Evolutionary conservation across 1,140 invertebrate species (phyloP), one percentile per base, ranked within the genome.

Genomic region (Papilio helenus): DNA sequence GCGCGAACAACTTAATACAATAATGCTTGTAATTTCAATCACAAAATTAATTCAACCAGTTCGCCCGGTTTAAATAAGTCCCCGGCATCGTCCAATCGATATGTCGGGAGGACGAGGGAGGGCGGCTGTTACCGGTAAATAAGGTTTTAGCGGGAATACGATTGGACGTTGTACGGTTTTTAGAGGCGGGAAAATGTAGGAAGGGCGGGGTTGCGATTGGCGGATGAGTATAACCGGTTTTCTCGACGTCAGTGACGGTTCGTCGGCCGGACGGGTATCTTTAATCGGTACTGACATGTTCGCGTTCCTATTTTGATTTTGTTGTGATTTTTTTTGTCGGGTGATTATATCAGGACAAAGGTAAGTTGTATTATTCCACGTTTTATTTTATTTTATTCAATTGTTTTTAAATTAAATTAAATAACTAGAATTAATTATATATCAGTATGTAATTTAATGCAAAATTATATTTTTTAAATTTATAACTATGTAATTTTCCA

Each of bases 1-100:
- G 84, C 88, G 83, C 86, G 85, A 91, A 92, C 87, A 88, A 94
- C 90, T 92, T 92, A 93, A 93, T 90, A 80, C 85, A 76, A 79
- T 88, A 82, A 85, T 84, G 83, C 82, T 89, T 88, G 88, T 92
- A 90, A 92, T 92, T 92, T 91, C 89, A 93, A 92, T 94, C 91
- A 93, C 89, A 92, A 91, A 90, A 91, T 93, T 94, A 94, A 94
- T 90, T 90, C 89, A 86, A 73, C 82, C 73, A 55, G 74, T 65
- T 80, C 81, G 88, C 83, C 89, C 89, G 90, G 87, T 89, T 93
- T 93, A 93, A 94, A 92, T 92, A 93, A 92, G 88, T 76, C 89
- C 83, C 84, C 82, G 80, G 84, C 82, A 79, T 86, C 82, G 87
- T 87, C 90, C 89, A 93, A 94, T 94, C 93, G 92, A 94, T 94